Evolutionary conservation across 2,797 vertebrate genomes (phyloP).

Genomic region (Dipus sagitta): DNA sequence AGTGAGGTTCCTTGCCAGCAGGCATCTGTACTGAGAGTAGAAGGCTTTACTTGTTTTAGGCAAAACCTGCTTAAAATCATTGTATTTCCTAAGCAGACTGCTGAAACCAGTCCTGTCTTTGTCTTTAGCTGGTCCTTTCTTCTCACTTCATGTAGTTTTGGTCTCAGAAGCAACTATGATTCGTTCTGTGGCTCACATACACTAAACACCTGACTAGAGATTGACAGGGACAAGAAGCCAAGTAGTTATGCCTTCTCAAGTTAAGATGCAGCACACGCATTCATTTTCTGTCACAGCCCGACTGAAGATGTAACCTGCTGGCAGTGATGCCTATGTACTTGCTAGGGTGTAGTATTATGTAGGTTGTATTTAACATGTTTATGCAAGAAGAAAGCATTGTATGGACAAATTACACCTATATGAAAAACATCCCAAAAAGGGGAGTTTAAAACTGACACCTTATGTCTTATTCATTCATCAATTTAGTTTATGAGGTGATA

Average conservation of each 20-base stretch:
- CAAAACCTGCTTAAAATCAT: accelerated
- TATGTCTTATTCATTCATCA: not conserved
- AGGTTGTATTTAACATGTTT: not conserved
- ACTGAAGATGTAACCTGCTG: not conserved
- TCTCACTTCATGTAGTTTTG: not conserved
- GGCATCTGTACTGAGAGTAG: not conserved
- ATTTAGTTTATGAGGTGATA: not conserved
- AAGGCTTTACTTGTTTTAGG: not conserved
- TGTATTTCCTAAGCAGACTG: not conserved
- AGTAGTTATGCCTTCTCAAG: not conserved
- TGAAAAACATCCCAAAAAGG: not conserved
- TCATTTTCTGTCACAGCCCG: accelerated
- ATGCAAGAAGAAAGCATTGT: not conserved
- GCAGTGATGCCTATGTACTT: accelerated
- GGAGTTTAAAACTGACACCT: not conserved
- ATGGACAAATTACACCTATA: not conserved
- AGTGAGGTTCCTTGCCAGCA: not conserved
- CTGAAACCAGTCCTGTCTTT: accelerated
- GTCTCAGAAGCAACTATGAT: not conserved
- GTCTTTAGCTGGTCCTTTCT: not conserved
- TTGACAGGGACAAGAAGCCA: too few relatives aligned
- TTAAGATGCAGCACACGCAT: accelerated
- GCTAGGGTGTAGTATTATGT: not conserved
- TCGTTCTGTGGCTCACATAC: accelerated
- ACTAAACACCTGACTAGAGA: not conserved